Base-by-base conservation (phyloP, 2,113 vertebrate species). In the Mormoops blainvillei region DNA sequence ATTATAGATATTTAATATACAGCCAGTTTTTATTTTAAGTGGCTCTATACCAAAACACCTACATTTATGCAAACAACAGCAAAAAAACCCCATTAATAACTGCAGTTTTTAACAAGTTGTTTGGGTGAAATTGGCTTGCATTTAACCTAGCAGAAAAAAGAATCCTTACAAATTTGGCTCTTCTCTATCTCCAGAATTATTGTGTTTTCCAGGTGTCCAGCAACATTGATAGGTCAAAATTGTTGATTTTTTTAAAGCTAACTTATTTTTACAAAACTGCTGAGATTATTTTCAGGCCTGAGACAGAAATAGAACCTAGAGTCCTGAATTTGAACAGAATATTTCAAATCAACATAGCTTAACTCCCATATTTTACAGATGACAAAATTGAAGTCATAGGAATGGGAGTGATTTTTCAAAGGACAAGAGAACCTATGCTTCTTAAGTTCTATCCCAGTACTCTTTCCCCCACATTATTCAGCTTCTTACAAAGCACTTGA, bases 11-110 rank as follows among this genome's bases (percentile, higher is more conserved):
- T 81, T 97, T 94, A 84, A 70, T 16, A 63, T 43, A 77, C 7
- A 56, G 9, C 13, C n/a, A 92, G 61, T 9, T 89, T 96, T 96
- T 61, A 94, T 88, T 94, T 88, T 92, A 93, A 90, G 19, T 89
- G n/a, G 18, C 83, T 93, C 9, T 48, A 41, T 0, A 78, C 24
- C 26, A 91, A 80, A 89, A 82, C 33, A 83, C 9, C 24, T 85
- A 73, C 16, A 89, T 81, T 90, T 24, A 78, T 61, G 15, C 3
- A 74, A 94, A 65, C 24, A 89, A 4, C 22, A 84, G 12, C 5
- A 22, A 36, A 84, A 82, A 20, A 90, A 0, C 2, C 81, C 81
- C 8, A 31, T 80, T 85, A 58, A 48, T 80, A 73, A 73, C 11
- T 52, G 0, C 7, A 52, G 2, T 81, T 92, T 92, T 90, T 76